A percentile compares a stretch with the other conserved stretches of the same genome.
These are phyloP conservation scores for Spodoptera exigua DNA, from an alignment of 2,888 invertebrate genomes.

Conservation along the genomic window DNA sequence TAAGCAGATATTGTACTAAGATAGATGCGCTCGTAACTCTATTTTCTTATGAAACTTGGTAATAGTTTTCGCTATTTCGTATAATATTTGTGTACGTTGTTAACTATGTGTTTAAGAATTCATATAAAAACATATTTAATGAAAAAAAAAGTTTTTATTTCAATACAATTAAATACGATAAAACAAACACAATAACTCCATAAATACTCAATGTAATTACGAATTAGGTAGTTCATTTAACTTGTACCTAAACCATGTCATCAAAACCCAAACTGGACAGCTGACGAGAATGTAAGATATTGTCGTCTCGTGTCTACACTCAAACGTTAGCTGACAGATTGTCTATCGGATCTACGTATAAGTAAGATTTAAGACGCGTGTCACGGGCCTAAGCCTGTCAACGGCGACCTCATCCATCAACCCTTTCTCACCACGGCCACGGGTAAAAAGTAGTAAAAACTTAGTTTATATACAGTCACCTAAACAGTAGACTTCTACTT, in stretches of 20 bases:
- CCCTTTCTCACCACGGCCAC: constrained; percentile 66
- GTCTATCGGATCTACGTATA: constrained; percentile 48
- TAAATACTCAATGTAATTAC: not conserved
- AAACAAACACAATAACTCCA: no score
- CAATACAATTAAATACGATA: no score
- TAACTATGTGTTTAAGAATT: no score
- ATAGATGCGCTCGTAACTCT: constrained; percentile 19
- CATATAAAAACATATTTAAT: no score
- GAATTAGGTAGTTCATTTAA: constrained; percentile 32
- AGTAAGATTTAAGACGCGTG: constrained; percentile 74
- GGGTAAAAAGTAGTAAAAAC: constrained; percentile 51
- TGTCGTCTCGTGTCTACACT: constrained; percentile 35
- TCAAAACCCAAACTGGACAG: constrained; percentile 32
- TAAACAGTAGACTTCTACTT: constrained; percentile 35
- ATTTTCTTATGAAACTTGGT: not conserved
- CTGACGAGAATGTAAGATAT: constrained; percentile 21
- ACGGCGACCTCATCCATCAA: constrained; percentile 80
- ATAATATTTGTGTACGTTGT: no score
- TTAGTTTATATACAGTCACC: constrained; percentile 44
- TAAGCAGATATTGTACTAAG: constrained; percentile 27
- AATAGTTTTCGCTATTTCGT: no score
- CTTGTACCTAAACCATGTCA: constrained; percentile 24
- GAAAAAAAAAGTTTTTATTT: no score
- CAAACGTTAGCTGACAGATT: constrained; percentile 52
- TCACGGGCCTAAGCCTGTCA: constrained; percentile 76